phyloP scores from a whole-genome alignment of 2,113 vertebrate species.

The Crotalus helleri region DNA sequence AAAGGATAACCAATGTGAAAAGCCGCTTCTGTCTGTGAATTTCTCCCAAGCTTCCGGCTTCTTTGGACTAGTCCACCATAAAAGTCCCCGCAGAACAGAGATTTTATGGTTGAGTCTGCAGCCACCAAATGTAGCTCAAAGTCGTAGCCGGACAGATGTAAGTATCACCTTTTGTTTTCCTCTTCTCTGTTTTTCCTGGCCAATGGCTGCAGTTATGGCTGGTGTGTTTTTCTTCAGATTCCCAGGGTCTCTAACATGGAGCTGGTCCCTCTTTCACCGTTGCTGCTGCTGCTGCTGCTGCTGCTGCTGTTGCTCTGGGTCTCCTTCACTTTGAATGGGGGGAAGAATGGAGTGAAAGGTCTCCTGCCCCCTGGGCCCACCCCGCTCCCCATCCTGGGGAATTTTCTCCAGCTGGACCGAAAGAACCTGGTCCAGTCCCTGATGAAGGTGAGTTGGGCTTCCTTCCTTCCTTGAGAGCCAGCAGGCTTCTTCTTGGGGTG shows the following conservation, averaged over 20 bases:
- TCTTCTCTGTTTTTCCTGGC: not conserved
- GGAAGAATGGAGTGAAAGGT: fast-evolving
- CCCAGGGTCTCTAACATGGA: not conserved
- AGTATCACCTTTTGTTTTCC: not conserved
- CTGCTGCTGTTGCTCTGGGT: not conserved
- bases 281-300: not conserved
- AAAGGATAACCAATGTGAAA: not conserved
- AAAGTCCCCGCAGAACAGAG: not conserved
- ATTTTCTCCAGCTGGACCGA: slow-evolving; percentile 43
- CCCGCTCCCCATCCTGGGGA: slow-evolving; percentile 60
- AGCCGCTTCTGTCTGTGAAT: not conserved
- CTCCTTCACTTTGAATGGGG: not conserved
- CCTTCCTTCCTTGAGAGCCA: too few species aligned
- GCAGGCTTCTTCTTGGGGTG: not conserved
- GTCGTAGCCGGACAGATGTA: not conserved
- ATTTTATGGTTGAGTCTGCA: not conserved
- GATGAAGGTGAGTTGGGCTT: not conserved
- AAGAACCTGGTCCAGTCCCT: not conserved
- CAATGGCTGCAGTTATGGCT: not conserved
- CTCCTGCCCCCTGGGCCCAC: slow-evolving; percentile 57
- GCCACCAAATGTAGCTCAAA: not conserved
- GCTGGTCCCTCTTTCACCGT: not conserved
- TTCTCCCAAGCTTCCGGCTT: not conserved
- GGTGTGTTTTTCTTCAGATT: too few species aligned
- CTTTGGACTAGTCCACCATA: not conserved